Conservation (phyloP, 2,797 vertebrate genomes). For the Lacerta bilineata region DNA sequence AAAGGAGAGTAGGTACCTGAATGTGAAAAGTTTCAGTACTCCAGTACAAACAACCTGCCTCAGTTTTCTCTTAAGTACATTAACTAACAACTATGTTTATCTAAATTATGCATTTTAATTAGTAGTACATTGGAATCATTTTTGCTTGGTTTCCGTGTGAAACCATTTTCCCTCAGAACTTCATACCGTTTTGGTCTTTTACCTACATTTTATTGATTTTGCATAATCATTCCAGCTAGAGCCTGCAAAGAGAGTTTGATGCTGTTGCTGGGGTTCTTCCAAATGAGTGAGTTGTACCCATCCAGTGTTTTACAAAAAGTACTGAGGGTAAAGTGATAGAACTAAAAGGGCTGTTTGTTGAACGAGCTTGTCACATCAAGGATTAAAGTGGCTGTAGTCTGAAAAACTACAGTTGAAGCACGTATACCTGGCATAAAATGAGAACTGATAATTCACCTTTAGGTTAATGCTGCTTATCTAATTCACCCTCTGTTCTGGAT, state of each 20-base stretch:
- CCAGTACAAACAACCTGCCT: not conserved
- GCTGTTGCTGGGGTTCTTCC: constrained; percentile 31
- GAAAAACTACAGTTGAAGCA: not conserved
- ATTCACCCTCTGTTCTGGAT: not conserved
- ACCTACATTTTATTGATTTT: not conserved
- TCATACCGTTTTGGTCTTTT: not conserved
- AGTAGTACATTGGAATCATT: not conserved
- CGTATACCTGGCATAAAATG: not conserved
- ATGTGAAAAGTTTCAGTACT: constrained; percentile 40
- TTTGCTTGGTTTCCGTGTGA: not conserved
- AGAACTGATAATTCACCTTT: not conserved
- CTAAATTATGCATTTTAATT: not conserved
- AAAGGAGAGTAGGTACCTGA: constrained; percentile 42
- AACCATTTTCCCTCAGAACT: not conserved
- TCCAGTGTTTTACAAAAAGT: constrained; percentile 32
- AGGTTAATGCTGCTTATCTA: not conserved
- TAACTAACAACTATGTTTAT: constrained; percentile 28
- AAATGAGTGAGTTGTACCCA: constrained; percentile 6
- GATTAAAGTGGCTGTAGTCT: not conserved
- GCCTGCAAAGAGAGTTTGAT: not conserved
- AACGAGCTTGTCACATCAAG: too few relatives aligned
- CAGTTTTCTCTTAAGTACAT: constrained; percentile 5
- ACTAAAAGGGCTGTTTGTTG: not conserved
- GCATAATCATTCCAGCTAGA: not conserved
- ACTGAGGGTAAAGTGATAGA: constrained; percentile 5